A percentile compares a stretch with the other conserved stretches of the same genome.
Conservation (phyloP, 2,888 invertebrate genomes). For the Lumbricus terrestris region DNA sequence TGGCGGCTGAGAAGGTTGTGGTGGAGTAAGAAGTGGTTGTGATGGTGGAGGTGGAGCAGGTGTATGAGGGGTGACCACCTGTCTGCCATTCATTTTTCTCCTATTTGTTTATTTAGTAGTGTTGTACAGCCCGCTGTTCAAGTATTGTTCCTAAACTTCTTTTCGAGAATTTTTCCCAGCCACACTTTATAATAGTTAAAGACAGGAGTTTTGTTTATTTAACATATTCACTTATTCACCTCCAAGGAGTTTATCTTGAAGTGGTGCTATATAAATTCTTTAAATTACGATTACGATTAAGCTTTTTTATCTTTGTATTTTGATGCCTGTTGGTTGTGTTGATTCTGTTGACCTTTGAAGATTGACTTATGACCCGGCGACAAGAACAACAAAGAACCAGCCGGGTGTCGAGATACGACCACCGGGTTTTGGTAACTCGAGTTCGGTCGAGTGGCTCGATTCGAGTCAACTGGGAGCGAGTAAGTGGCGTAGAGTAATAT, state of each 20-base stretch:
- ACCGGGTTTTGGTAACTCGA: conserved; percentile 85
- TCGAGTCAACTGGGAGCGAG: conserved; percentile 63
- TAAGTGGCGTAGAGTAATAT: conserved; percentile 44
- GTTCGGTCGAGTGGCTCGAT: conserved; percentile 91
- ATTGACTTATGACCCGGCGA: conserved; percentile 79
- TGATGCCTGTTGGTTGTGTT: neutral
- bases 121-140: too few species aligned
- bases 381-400: conserved; percentile 77
- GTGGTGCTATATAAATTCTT: too few species aligned
- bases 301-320: neutral
- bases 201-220: too few species aligned
- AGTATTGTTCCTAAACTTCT: too few species aligned
- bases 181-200: neutral
- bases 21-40: neutral
- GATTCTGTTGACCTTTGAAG: conserved; percentile 57
- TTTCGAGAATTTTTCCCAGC: neutral
- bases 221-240: too few species aligned
- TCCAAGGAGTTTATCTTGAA: too few species aligned
- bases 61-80: neutral
- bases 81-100: too few species aligned
- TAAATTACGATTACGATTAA: too few species aligned
- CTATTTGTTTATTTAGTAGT: neutral
- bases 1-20: conserved; percentile 11
- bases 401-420: conserved; percentile 79
- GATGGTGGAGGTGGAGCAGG: neutral